Conservation (phyloP, 1,140 invertebrate genomes). For the Octopus bimaculoides region DNA sequence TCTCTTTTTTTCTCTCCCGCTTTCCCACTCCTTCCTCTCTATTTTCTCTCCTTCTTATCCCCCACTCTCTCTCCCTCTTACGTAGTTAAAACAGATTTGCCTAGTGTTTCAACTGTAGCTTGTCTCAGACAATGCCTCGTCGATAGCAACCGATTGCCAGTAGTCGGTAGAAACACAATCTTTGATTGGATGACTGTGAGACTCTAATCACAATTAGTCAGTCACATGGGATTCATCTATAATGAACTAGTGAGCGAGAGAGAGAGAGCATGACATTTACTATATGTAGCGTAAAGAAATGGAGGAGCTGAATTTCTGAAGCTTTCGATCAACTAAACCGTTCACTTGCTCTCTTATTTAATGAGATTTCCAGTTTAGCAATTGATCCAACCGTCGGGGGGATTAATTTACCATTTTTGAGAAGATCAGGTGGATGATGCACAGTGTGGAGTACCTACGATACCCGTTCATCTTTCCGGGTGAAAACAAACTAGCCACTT, state of each 20-base stretch:
- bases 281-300: not conserved
- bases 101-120: not conserved
- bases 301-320: not conserved
- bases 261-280: not conserved
- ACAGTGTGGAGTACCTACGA: constrained; percentile 3
- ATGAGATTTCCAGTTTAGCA: too few species aligned
- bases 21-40: constrained; percentile 14
- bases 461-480: constrained; percentile 6
- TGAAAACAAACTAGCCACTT: not conserved
- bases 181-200: not conserved
- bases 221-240: constrained; percentile 3
- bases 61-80: constrained; percentile 6
- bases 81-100: not conserved
- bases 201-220: not conserved
- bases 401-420: not conserved
- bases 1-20: not conserved
- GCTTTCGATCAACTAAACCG: not conserved
- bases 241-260: not conserved
- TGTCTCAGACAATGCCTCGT: constrained; percentile 6
- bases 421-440: not conserved
- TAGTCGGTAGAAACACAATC: not conserved
- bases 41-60: constrained; percentile 10
- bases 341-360: not conserved
- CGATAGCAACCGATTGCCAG: not conserved
- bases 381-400: not conserved